Evolutionary conservation across 2,888 invertebrate genomes (phyloP).

Genomic region (Drosophila acutilabella): DNA sequence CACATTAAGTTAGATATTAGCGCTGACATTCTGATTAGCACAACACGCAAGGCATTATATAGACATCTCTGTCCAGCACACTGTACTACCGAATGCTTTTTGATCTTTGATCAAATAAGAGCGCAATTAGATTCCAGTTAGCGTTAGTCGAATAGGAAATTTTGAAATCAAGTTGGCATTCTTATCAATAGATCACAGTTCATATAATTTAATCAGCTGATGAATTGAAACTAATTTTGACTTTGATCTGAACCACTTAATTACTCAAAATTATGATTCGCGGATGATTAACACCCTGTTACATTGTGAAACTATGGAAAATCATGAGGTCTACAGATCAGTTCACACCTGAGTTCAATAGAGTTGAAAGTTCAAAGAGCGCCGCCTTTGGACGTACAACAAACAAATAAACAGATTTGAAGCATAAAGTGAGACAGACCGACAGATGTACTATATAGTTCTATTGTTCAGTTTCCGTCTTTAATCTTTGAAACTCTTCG

Average conservation of each 20-base stretch:
- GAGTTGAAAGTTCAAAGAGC: constrained; percentile 66
- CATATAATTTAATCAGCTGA: constrained; percentile 63
- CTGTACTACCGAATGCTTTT: neutral
- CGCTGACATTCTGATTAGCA: neutral
- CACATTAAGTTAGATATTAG: no score
- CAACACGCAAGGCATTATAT: neutral
- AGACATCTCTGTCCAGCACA: neutral
- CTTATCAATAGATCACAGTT: constrained; percentile 41
- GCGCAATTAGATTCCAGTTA: neutral
- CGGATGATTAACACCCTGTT: constrained; percentile 64
- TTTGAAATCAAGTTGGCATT: neutral
- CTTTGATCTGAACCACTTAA: constrained; percentile 61
- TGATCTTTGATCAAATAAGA: constrained; percentile 1
- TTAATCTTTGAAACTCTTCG: constrained; percentile 60
- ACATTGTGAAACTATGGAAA: constrained; percentile 14
- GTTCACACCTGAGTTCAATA: constrained; percentile 67
- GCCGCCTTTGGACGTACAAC: constrained; percentile 34
- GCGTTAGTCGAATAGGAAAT: neutral
- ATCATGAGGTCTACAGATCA: constrained; percentile 46
- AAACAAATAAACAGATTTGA: constrained; percentile 59
- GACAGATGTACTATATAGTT: constrained; percentile 23
- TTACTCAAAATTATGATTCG: constrained; percentile 43
- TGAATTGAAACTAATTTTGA: constrained; percentile 25
- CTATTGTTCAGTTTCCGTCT: constrained; percentile 60
- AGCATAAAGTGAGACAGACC: neutral